Percentiles rank a stretch among this genome's conserved stretches.
phyloP scores from a whole-genome alignment of 2,797 vertebrate species.

The Muscicapa comitata region DNA sequence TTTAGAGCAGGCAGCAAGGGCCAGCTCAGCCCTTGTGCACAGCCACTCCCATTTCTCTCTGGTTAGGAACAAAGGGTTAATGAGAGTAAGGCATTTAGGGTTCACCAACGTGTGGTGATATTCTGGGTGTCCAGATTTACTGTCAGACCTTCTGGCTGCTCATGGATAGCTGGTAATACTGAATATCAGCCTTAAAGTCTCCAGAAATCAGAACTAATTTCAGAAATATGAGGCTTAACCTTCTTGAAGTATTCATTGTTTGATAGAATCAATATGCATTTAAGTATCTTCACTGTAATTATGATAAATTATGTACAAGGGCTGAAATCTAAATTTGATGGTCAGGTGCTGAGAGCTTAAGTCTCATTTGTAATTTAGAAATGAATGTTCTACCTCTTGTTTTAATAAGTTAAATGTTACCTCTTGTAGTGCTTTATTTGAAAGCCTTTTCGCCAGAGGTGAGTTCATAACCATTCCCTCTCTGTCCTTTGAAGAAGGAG shows the following conservation, averaged over 20 bases:
- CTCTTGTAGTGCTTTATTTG: background rate
- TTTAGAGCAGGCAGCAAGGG: fast-evolving
- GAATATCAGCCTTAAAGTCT: background rate
- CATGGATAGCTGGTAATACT: background rate
- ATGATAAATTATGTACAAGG: background rate
- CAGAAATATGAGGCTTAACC: background rate
- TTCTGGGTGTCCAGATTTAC: background rate
- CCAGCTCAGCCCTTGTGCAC: background rate
- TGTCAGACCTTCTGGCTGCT: background rate
- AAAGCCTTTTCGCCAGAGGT: background rate
- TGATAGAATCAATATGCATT: conserved; percentile 6
- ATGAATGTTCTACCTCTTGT: background rate
- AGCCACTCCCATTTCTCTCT: background rate
- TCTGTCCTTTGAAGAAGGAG: background rate
- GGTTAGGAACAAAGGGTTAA: background rate
- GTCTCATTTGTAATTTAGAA: background rate
- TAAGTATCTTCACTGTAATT: conserved; percentile 5
- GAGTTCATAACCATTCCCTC: background rate
- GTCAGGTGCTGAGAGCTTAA: background rate
- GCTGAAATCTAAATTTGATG: background rate
- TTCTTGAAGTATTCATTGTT: background rate
- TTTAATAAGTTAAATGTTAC: background rate
- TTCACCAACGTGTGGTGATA: fast-evolving
- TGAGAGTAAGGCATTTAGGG: background rate
- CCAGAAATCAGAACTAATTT: background rate